Percentiles rank a stretch among this genome's conserved stretches.
These are phyloP conservation scores for Eilema griseolum DNA, from an alignment of 2,888 invertebrate genomes.

Conservation along the genomic window DNA sequence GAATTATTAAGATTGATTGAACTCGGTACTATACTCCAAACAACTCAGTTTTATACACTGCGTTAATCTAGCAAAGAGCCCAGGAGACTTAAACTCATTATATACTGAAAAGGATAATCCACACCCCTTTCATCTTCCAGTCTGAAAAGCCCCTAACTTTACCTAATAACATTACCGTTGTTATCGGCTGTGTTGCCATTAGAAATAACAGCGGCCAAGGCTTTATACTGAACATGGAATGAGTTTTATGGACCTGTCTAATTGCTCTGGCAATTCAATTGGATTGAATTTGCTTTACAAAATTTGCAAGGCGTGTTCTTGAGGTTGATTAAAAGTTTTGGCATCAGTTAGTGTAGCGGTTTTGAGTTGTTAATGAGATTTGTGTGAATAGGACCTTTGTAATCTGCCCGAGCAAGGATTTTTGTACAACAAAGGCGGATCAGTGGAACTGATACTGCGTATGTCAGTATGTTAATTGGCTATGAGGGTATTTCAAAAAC, in stretches of 20 bases:
- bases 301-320: constrained; percentile 28
- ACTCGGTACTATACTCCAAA: no score
- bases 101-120: not conserved
- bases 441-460: not conserved
- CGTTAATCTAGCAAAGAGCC: not conserved
- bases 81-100: not conserved
- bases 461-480: not conserved
- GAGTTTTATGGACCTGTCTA: constrained; percentile 28
- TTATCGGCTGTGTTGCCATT: constrained; percentile 43
- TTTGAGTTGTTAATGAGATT: constrained; percentile 21
- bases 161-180: constrained; percentile 33
- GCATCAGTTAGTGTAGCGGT: constrained; percentile 20
- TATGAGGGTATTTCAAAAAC: not conserved
- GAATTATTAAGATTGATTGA: no score
- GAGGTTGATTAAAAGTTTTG: constrained; percentile 25
- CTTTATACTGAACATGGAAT: constrained; percentile 15
- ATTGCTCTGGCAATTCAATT: constrained; percentile 33
- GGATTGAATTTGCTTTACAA: constrained; percentile 32
- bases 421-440: not conserved
- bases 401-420: not conserved
- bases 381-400: not conserved
- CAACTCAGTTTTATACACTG: not conserved
- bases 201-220: constrained; percentile 43
- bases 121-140: not conserved
- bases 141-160: constrained; percentile 10